Conservation (phyloP, 2,888 invertebrate species). For the Leucania comma region DNA sequence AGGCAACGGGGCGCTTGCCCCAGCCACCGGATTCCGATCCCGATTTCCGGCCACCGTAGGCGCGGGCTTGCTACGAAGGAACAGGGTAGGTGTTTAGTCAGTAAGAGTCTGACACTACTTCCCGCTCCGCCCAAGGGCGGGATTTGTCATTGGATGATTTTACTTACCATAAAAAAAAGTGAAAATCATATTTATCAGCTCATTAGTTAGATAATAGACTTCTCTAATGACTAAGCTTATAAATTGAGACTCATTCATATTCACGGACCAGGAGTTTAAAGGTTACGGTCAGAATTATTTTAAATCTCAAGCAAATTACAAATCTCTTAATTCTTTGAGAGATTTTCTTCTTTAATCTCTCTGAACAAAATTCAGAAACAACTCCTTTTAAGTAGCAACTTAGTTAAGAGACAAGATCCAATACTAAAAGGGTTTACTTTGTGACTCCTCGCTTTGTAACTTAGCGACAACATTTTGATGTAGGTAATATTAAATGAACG, state of each 20-base stretch:
- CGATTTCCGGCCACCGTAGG: no score
- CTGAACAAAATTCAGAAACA: slow-evolving; percentile 73
- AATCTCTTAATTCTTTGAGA: slow-evolving; percentile 72
- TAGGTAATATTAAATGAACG: slow-evolving; percentile 45
- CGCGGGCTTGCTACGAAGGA: no score
- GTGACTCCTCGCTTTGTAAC: slow-evolving; percentile 61
- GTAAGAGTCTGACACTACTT: no score
- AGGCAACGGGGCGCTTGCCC: no score
- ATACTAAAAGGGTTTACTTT: slow-evolving; percentile 71
- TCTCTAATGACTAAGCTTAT: slow-evolving; percentile 28
- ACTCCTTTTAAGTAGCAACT: slow-evolving; percentile 75
- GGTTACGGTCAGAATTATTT: slow-evolving; percentile 53
- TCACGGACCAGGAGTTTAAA: slow-evolving; percentile 30
- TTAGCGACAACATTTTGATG: slow-evolving; percentile 54
- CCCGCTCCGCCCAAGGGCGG: no score
- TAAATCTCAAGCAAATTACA: slow-evolving; percentile 67
- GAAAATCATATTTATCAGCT: background rate
- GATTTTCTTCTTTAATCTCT: slow-evolving; percentile 76
- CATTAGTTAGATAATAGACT: slow-evolving; percentile 15
- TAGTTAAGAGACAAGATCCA: slow-evolving; percentile 71
- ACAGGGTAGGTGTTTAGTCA: no score
- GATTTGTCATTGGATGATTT: no score
- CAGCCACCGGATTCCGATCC: no score
- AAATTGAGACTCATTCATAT: slow-evolving; percentile 34
- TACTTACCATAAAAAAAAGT: no score